phyloP scores from a whole-genome alignment of 2,113 vertebrate genomes.

The Dasyprocta punctata region DNA sequence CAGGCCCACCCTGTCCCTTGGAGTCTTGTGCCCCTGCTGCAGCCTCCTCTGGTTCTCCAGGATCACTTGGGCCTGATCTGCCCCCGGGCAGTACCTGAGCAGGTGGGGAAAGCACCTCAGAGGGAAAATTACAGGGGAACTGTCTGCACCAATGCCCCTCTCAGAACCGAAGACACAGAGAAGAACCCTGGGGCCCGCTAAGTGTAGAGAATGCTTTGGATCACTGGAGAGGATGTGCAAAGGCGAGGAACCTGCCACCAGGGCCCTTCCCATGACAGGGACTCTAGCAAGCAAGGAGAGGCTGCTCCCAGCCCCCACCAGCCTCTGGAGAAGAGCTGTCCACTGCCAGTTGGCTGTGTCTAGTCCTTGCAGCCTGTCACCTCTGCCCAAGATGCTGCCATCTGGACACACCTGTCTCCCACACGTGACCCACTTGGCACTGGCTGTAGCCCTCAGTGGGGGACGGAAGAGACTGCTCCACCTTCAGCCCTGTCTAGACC shows the following conservation, averaged over 20 bases:
- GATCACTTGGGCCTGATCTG: neutral
- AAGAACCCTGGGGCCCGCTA: neutral
- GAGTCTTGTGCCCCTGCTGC: neutral
- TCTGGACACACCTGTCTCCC: neutral
- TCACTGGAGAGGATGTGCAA: neutral
- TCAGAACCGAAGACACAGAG: neutral
- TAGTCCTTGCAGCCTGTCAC: neutral
- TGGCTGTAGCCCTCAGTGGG: neutral
- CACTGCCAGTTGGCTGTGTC: accelerated
- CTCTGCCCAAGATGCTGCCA: neutral
- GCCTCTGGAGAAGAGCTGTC: neutral
- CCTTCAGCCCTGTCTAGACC: neutral
- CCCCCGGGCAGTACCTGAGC: neutral
- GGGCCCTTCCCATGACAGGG: neutral
- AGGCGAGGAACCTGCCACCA: neutral
- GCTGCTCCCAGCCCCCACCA: neutral
- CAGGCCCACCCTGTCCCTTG: neutral
- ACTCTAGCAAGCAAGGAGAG: neutral
- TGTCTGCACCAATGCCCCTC: neutral
- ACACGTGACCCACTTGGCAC: neutral
- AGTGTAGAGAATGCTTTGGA: neutral
- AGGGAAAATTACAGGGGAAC: neutral
- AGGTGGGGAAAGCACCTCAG: accelerated
- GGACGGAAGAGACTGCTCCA: neutral
- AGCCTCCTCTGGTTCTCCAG: neutral